phyloP scores from a whole-genome alignment of 2,888 invertebrate genomes.

The Zootermopsis nevadensis region DNA sequence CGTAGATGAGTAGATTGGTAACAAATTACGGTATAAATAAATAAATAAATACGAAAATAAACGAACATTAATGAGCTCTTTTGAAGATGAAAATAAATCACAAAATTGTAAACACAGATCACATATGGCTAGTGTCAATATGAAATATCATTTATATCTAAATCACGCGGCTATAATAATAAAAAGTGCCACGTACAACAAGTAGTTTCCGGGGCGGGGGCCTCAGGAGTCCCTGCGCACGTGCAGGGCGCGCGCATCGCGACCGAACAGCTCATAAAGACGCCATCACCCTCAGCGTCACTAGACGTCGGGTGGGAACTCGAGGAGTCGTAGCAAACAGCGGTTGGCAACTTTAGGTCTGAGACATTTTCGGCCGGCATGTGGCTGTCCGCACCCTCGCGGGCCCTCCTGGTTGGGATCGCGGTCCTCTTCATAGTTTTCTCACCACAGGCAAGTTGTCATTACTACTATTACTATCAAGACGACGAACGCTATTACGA shows the following conservation, averaged over 20 bases:
- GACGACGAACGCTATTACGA: no score
- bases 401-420: neutral
- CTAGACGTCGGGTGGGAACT: neutral
- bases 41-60: neutral
- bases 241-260: neutral
- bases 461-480: neutral
- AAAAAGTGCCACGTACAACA: neutral
- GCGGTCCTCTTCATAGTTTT: neutral
- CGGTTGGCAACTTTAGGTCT: neutral
- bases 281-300: neutral
- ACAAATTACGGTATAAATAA: neutral
- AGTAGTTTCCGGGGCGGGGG: neutral
- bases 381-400: neutral
- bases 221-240: neutral
- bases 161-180: no score
- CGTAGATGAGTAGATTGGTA: no score
- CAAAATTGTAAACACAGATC: neutral
- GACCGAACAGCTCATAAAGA: neutral
- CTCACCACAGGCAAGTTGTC: neutral
- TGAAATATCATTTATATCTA: neutral
- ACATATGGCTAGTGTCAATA: neutral
- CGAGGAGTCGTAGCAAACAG: neutral
- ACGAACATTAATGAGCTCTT: neutral
- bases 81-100: slow-evolving; percentile 4
- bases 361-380: neutral